These are phyloP conservation scores for Zosterops lateralis DNA, from an alignment of 2,113 vertebrate species.

Conservation along the genomic window DNA sequence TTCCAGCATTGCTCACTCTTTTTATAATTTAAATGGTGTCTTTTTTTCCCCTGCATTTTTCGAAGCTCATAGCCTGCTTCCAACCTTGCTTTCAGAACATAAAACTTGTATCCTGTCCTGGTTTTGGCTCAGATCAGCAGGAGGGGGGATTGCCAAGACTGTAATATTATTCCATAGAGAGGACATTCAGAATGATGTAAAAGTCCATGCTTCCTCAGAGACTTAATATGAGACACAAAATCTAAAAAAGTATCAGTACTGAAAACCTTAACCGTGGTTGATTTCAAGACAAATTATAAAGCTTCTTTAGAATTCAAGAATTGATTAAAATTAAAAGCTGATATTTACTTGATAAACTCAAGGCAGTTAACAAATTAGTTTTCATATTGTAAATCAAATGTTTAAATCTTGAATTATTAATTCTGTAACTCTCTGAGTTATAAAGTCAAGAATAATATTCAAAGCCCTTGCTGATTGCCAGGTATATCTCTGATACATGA, in stretches of 20 bases:
- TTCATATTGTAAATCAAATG: not conserved
- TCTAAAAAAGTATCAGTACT: not conserved
- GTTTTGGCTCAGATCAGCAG: not conserved
- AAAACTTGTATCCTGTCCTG: not conserved
- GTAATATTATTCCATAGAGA: not conserved
- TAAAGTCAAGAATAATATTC: not conserved
- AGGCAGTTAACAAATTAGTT: not conserved
- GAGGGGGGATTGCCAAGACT: rapidly evolving
- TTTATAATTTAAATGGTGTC: not conserved
- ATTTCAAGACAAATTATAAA: not conserved
- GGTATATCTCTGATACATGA: not conserved
- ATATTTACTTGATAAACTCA: not conserved
- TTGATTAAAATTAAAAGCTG: not conserved
- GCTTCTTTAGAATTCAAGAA: not conserved
- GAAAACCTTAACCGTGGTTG: not conserved
- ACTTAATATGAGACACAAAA: not conserved
- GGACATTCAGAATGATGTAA: not conserved
- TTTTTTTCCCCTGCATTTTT: not conserved
- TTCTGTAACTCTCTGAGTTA: not conserved
- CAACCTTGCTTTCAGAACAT: not conserved
- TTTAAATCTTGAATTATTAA: not conserved
- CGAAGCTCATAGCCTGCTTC: not conserved
- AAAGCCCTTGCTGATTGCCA: not conserved
- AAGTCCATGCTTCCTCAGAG: not conserved
- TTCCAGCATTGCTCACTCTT: not conserved